Evolutionary conservation across 1,140 invertebrate genomes (phyloP), one percentile per base, ranked within the genome.

Genomic region (Temnothorax longispinosus): DNA sequence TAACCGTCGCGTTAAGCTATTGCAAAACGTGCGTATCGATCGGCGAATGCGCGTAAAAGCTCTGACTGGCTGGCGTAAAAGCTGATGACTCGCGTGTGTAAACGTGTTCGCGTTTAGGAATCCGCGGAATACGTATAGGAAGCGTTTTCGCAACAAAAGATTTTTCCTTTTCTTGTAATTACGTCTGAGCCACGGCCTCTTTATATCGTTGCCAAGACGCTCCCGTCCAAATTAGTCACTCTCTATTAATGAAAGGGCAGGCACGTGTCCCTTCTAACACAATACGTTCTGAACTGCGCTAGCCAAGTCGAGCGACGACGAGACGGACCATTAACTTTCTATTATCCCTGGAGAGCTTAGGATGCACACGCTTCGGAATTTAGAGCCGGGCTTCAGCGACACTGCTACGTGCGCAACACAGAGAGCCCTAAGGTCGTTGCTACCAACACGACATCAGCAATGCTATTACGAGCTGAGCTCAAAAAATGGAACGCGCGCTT

Each of bases 251-350:
- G 69, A 74, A 58, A 62, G 69, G 54, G 69, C 80, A 54, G 41
- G 54, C 78, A 56, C 78, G 65, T 84, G 56, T 84, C 80, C 27
- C 27, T 75, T 84, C 54, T 74, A 75, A 84, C 80, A 74, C 80
- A 74, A 84, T 84, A 84, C 69, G 80, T 75, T 74, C 80, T 38
- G 54, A 74, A 38, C 18, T 60, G 80, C 54, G 80, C 80, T 35
- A 50, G 54, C 69, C 41, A 75, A 84, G 35, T 84, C 54, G 80
- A 75, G 69, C 80, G 69, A 21, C 27, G 80, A 56, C 54, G 80
- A 84, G 80, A 84, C 80, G 80, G 54, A 75, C 69, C 80, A 84
- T 84, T 84, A 84, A 84, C 80, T 84, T 84, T 84, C 69, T 84
- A 84, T 84, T 84, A 84, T 84, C 80, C 71, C 56, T 32, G 27